Base-by-base conservation (phyloP, 1,140 invertebrate genomes). In the Drosophila ohnishii region DNA sequence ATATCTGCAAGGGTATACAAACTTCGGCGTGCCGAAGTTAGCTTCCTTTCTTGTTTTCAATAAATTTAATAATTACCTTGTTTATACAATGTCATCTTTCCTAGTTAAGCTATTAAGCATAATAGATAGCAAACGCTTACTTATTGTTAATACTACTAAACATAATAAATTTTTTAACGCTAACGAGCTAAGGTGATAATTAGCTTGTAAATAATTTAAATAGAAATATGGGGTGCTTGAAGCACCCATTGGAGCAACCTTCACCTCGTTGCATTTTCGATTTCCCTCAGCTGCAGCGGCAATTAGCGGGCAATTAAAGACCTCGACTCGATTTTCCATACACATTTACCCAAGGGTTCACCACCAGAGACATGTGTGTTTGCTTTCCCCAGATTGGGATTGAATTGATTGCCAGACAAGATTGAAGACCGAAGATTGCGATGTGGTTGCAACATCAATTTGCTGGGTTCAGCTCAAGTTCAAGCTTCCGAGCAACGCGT, bases 241-340 rank as follows among this genome's bases (percentile, higher is more conserved):
- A 40, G 10, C 44, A 30, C 42, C 7, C 10, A 13, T 14, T 16
- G 22, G 16, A 28, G 48, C 34, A 44, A 16, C 70, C 53, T 66
- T 61, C 45, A 42, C 59, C 35, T 71, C 37, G 61, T 47, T 62
- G 59, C 60, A 63, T 25, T 51, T 40, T 44, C 37, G 69, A 73
- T 75, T 75, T 75, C 73, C 35, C 72, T 66, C 30, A 19, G 25
- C n/a, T 48, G 65, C 65, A 70, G 51, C 39, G 71, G 40, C 65
- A 87, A 87, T 87, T 82, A 79, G 72, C 67, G 40, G 59, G 58
- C 64, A 79, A 79, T 69, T 72, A 76, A 74, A 82, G 72, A 59
- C 83, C 83, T 87, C 86, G 78, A 82, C 72, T 87, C 66, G 61
- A 60, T 76, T 81, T 61, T 64, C 42, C 22, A 45, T 48, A 53